Conservation (phyloP, 1,140 invertebrate genomes). For the Heliconius melpomene region DNA sequence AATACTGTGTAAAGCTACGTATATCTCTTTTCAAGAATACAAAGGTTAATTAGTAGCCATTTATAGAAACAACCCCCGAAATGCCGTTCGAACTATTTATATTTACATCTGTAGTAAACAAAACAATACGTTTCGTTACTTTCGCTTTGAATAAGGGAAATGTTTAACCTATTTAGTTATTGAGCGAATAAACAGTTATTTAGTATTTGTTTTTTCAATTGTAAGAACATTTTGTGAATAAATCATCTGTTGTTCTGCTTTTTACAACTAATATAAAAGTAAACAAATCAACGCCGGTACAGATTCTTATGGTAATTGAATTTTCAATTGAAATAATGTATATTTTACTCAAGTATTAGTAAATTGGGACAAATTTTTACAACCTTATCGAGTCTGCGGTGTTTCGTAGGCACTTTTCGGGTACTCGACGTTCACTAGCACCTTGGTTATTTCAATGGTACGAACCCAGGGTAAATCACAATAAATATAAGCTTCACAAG, state of each 20-base stretch:
- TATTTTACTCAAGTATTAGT: slow-evolving; percentile 24
- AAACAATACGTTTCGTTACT: slow-evolving; percentile 34
- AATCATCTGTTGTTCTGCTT: slow-evolving; percentile 30
- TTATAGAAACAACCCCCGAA: background rate
- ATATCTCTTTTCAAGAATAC: slow-evolving; percentile 52
- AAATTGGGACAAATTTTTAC: slow-evolving; percentile 31
- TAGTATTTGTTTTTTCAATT: slow-evolving; percentile 6
- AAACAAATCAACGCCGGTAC: slow-evolving; percentile 62
- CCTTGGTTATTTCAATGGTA: slow-evolving; percentile 69
- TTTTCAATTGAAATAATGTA: slow-evolving; percentile 24
- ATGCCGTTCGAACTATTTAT: background rate
- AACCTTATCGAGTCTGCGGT: slow-evolving; percentile 51
- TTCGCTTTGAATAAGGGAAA: slow-evolving; percentile 24
- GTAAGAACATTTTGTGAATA: slow-evolving; percentile 19
- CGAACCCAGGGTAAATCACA: slow-evolving; percentile 48
- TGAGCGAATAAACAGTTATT: slow-evolving; percentile 11
- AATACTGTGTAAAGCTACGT: slow-evolving; percentile 63
- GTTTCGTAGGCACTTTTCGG: slow-evolving; percentile 57
- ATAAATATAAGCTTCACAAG: slow-evolving; percentile 18
- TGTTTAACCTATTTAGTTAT: slow-evolving; percentile 16
- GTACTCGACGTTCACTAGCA: slow-evolving; percentile 59
- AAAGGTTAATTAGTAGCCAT: slow-evolving; percentile 40
- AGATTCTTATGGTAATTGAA: slow-evolving; percentile 23
- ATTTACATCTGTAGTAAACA: slow-evolving; percentile 24
- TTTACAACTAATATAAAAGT: slow-evolving; percentile 41